Base-by-base conservation (phyloP, 2,797 vertebrate species). In the Enteromius mattozi region DNA sequence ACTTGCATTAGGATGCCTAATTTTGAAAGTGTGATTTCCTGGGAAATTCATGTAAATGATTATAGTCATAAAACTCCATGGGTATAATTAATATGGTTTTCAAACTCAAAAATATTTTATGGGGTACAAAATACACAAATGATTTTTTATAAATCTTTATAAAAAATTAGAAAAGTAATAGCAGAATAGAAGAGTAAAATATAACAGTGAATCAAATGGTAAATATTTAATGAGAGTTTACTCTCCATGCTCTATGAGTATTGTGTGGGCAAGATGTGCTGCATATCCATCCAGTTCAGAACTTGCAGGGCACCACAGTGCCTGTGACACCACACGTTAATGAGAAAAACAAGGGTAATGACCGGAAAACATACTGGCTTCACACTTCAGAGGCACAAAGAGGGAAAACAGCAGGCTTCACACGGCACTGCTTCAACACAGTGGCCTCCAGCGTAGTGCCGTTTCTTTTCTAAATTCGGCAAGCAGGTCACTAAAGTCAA, bases 371-470 rank as follows among this genome's bases (percentile, higher is more conserved):
- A 85, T 54, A 35, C 66, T 80, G 77, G 76, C 66, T 72, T 80
- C 77, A 81, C 78, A 80, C 75, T 78, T 78, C 37, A 78, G 65
- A 69, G 82, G 74, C 75, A 78, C 75, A 78, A 47, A 78, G 49
- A 61, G 37, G 47, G 70, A 63, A 68, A 85, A 45, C 54, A 40
- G 59, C 76, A 80, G n/a, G 68, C 77, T 54, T 78, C 81, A 75
- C 47, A 51, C 14, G 12, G 47, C 63, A 40, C 5, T 6, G 59
- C 24, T 77, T 77, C 72, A 68, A 51, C n/a, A 54, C 40, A 76
- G 63, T 66, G 42, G 68, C 33, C 61, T 83, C 45, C 45, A 16
- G 12, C 30, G 4, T 42, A 61, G 4, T 35, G 68, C 14, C 40
- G 47, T 72, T 74, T 72, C 4, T 61, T 72, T 72, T 21, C 42